Conservation (phyloP, 2,888 invertebrate species). For the Lithosia quadra region DNA sequence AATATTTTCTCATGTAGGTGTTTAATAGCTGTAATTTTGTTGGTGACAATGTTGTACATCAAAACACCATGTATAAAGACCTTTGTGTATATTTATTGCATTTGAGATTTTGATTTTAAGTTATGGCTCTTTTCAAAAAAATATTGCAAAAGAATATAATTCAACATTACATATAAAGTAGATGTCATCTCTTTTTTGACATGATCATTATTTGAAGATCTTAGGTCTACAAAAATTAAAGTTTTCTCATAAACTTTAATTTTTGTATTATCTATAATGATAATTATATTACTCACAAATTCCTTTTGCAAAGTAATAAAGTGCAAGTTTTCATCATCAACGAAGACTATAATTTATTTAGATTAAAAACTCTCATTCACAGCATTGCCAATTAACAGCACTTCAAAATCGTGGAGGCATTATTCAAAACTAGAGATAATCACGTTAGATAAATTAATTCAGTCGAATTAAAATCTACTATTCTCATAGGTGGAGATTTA, state of each 20-base stretch:
- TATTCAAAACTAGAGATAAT: slow-evolving; percentile 52
- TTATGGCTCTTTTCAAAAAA: background rate
- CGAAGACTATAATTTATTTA: slow-evolving; percentile 19
- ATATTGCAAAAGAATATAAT: background rate
- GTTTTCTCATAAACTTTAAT: no score
- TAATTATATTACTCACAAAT: background rate
- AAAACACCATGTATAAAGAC: slow-evolving; percentile 1
- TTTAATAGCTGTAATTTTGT: slow-evolving; percentile 53
- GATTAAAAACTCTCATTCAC: slow-evolving; percentile 16
- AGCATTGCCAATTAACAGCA: slow-evolving; percentile 26
- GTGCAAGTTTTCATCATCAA: background rate
- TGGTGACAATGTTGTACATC: slow-evolving; percentile 23
- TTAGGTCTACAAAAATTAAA: no score
- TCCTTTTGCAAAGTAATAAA: background rate
- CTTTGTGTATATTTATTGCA: slow-evolving; percentile 6
- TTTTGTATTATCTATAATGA: background rate
- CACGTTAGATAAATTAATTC: slow-evolving; percentile 49
- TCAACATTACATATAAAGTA: background rate
- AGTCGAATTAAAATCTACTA: slow-evolving; percentile 71
- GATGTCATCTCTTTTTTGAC: background rate
- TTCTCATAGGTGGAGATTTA: slow-evolving; percentile 80
- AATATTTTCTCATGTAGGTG: slow-evolving; percentile 50
- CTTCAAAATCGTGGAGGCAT: slow-evolving; percentile 48
- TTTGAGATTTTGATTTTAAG: background rate
- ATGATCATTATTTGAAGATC: background rate